Percentiles rank a stretch among this genome's conserved stretches.
phyloP scores from a whole-genome alignment of 2,888 invertebrate genomes.

The Nycteola revayana region DNA sequence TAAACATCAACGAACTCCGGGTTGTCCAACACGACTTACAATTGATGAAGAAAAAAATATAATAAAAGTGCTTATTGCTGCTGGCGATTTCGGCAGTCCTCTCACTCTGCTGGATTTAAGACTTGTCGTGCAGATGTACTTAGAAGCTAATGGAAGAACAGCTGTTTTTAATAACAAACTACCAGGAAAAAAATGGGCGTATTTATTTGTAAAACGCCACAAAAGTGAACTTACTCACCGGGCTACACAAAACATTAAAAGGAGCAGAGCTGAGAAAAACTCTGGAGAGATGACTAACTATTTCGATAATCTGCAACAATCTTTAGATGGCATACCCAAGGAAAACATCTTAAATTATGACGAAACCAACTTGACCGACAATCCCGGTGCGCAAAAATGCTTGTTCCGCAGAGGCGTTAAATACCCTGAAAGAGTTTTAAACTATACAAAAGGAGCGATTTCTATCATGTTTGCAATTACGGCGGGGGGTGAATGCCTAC shows the following conservation, averaged over 20 bases:
- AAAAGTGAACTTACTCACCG: neutral
- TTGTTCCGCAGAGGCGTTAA: slow-evolving; percentile 16
- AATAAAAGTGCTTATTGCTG: too few species aligned
- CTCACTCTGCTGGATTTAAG: too few species aligned
- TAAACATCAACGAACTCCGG: slow-evolving; percentile 8
- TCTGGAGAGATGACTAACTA: slow-evolving; percentile 5
- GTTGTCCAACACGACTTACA: slow-evolving; percentile 1
- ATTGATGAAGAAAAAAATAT: too few species aligned
- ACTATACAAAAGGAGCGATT: too few species aligned
- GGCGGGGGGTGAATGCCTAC: slow-evolving; percentile 18
- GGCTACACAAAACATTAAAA: slow-evolving; percentile 9
- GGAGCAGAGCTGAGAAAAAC: slow-evolving; percentile 12
- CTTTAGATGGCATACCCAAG: slow-evolving; percentile 4
- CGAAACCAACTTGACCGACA: slow-evolving; percentile 16
- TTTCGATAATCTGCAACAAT: slow-evolving; percentile 1
- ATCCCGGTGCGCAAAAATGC: slow-evolving; percentile 18
- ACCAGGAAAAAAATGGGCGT: neutral
- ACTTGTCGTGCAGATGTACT: slow-evolving; percentile 1
- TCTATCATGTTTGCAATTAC: slow-evolving; percentile 20
- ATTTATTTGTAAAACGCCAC: neutral
- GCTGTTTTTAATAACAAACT: neutral
- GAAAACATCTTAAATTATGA: slow-evolving; percentile 16
- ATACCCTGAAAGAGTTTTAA: too few species aligned
- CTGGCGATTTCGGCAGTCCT: too few species aligned
- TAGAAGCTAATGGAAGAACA: neutral